phyloP scores from a whole-genome alignment of 2,888 invertebrate genomes.

The Margaritifera margaritifera region DNA sequence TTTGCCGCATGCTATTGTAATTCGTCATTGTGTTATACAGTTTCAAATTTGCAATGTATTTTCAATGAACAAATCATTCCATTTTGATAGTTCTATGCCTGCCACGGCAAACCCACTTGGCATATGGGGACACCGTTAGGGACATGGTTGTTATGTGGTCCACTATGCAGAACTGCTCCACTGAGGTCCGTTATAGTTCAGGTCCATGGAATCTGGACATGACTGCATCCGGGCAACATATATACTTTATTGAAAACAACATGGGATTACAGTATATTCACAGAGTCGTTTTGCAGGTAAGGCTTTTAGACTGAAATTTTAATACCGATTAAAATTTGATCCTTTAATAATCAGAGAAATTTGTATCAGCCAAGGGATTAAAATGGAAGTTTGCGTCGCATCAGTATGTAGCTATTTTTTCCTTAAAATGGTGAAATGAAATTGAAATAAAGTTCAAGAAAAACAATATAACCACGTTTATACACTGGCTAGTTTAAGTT shows the following conservation, averaged over 20 bases:
- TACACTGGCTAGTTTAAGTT: too few relatives aligned
- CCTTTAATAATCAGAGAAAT: too few relatives aligned
- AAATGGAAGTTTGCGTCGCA: too few relatives aligned
- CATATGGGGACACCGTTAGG: slow-evolving; percentile 39
- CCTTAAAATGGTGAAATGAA: too few relatives aligned
- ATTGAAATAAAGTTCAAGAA: too few relatives aligned
- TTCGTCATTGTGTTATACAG: too few relatives aligned
- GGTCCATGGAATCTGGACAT: slow-evolving; percentile 13
- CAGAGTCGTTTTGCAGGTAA: slow-evolving; percentile 36
- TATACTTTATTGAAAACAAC: slow-evolving; percentile 16
- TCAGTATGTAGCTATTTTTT: too few relatives aligned
- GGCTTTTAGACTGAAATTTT: slow-evolving; percentile 1
- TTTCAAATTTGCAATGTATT: background rate
- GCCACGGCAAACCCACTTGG: slow-evolving; percentile 48
- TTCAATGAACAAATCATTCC: background rate
- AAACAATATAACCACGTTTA: too few relatives aligned
- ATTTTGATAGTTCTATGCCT: slow-evolving; percentile 34
- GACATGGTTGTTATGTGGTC: slow-evolving; percentile 54
- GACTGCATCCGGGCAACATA: slow-evolving; percentile 8
- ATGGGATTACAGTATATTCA: slow-evolving; percentile 30
- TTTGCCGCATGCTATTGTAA: too few relatives aligned
- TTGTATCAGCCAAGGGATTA: too few relatives aligned
- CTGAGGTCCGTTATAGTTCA: slow-evolving; percentile 37
- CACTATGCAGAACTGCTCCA: slow-evolving; percentile 31
- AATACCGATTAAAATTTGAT: too few relatives aligned